Evolutionary conservation across 2,888 invertebrate genomes (phyloP), one percentile per base, ranked within the genome.

Genomic region (Galerucella pusilla): DNA sequence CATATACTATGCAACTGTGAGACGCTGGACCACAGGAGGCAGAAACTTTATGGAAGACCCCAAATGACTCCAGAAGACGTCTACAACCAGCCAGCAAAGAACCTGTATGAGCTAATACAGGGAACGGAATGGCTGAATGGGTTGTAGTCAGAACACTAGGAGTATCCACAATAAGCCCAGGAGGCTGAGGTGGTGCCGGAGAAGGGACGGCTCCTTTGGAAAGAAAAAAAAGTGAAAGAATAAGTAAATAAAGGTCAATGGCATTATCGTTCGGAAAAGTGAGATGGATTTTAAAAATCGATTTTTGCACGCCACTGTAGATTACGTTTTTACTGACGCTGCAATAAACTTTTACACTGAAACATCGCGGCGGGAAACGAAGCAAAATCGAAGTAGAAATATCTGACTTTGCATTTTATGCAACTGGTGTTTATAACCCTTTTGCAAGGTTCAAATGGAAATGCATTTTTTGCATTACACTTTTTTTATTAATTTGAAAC

Each of bases 321-420:
- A 57, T 65, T 63, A 73, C 70, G 68, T 81, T 83, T 81, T 83
- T 78, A 81, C 83, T 83, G 83, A 82, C 82, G 76, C 78, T 80
- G 82, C 80, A 81, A 80, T 79, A 81, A 83, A 84, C 80, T 82
- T 83, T 42, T 42, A 42, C 35, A 81, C 80, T 83, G 85, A 81
- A 42, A 77, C 75, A 74, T 81, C 83, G 35, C 35, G 83, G 83
- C 85, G 83, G 84, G 83, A 83, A 85, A 85, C 81, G 81, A 81
- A 80, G 81, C 81, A 76, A 77, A 81, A 78, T 79, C 77, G 75
- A 74, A 80, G 78, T 80, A 20, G 46, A 16, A 57, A 65, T 65
- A 74, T 76, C 83, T 82, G 82, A 83, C 82, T 79, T 72, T 80
- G 82, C 83, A 82, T 80, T 82, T 82, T 81, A 81, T 81, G 82